These are phyloP conservation scores for Apomyelois bistriatella DNA, from an alignment of 2,888 invertebrate species.

Conservation along the genomic window DNA sequence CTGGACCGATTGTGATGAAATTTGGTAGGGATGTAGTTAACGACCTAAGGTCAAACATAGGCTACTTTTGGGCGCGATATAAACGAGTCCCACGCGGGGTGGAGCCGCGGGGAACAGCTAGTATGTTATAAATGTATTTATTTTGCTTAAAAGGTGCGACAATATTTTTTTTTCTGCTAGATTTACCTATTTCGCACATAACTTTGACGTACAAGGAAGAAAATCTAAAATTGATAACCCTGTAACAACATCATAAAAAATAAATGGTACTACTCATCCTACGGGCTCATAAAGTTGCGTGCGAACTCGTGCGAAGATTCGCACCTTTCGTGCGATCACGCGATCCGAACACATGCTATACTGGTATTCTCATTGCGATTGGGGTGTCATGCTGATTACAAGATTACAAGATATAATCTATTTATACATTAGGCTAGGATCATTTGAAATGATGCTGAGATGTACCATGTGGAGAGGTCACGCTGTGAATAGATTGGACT, in stretches of 20 bases:
- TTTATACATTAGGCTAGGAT: neutral
- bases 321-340: conserved; percentile 54
- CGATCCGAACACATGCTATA: conserved; percentile 42
- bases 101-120: no score
- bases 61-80: no score
- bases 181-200: no score
- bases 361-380: conserved; percentile 19
- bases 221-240: neutral
- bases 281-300: conserved; percentile 39
- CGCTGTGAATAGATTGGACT: neutral
- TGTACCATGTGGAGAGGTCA: neutral
- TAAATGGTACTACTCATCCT: neutral
- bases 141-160: no score
- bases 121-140: no score
- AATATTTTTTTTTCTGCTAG: no score
- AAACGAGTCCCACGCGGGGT: no score
- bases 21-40: no score
- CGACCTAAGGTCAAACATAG: no score
- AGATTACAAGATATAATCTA: neutral
- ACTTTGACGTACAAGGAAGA: no score
- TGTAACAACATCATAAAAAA: neutral
- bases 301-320: conserved; percentile 58
- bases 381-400: conserved; percentile 27
- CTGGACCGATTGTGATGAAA: no score
- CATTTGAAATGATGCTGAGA: neutral